Evolutionary conservation across 2,888 invertebrate genomes (phyloP).

Genomic region (Drosophila putrida): DNA sequence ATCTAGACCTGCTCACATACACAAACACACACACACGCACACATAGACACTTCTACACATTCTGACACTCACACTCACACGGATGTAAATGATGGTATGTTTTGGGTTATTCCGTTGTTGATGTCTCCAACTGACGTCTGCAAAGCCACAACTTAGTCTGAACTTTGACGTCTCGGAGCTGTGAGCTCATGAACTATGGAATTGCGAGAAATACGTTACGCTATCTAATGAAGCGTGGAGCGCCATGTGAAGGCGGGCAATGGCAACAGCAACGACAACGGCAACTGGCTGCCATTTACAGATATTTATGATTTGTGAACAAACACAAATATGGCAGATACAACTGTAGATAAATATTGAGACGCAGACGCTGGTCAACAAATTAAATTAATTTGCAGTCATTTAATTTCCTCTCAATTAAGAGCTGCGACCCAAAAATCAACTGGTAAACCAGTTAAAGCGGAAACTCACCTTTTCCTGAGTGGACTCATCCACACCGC

Average conservation of each 20-base stretch:
- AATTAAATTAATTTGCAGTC: constrained; percentile 63
- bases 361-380: constrained; percentile 43
- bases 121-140: constrained; percentile 58
- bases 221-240: constrained; percentile 73
- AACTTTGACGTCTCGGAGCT: constrained; percentile 56
- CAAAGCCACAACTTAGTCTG: constrained; percentile 74
- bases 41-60: constrained; percentile 3
- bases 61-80: constrained; percentile 19
- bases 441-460: constrained; percentile 7
- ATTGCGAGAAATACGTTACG: constrained; percentile 18
- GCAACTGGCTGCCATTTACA: constrained; percentile 71
- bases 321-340: constrained; percentile 2
- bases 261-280: neutral
- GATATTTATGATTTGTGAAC: constrained; percentile 82
- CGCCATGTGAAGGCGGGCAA: constrained; percentile 42
- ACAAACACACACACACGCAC: neutral
- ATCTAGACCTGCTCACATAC: constrained; percentile 1
- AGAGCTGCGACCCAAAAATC: constrained; percentile 37
- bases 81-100: constrained; percentile 9
- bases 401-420: constrained; percentile 64
- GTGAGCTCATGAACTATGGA: constrained; percentile 27
- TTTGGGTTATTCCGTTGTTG: constrained; percentile 63
- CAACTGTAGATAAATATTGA: constrained; percentile 10
- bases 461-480: constrained; percentile 90
- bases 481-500: constrained; percentile 92